Conservation (phyloP, 2,888 invertebrate species). For the Drosophila sordidula region DNA sequence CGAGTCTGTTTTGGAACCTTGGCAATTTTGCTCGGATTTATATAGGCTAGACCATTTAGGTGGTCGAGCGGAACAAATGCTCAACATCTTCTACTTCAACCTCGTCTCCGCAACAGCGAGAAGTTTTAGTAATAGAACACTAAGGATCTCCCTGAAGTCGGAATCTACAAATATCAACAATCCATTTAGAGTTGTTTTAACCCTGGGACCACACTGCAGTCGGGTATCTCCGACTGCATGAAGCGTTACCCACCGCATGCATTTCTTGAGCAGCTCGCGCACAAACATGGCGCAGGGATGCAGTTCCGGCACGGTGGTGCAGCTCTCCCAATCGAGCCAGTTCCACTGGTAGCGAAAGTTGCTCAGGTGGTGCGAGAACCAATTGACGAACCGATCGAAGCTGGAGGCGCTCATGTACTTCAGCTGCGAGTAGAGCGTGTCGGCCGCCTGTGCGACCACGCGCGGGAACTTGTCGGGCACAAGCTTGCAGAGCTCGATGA, state of each 20-base stretch:
- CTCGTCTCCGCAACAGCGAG: too few relatives aligned
- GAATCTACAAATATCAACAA: too few relatives aligned
- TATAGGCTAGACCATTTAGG: too few relatives aligned
- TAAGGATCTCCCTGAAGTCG: too few relatives aligned
- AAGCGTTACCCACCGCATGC: constrained; percentile 89
- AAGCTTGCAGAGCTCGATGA: constrained; percentile 98
- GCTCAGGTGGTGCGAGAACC: constrained; percentile 99
- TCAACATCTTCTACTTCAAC: too few relatives aligned
- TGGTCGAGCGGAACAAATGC: too few relatives aligned
- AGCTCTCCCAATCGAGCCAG: constrained; percentile 97
- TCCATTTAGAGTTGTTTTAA: neutral
- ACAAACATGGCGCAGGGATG: constrained; percentile 97
- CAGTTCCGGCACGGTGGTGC: constrained; percentile 91
- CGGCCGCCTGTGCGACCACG: constrained; percentile 97
- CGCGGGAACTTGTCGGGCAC: constrained; percentile 98
- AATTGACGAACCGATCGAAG: constrained; percentile 97
- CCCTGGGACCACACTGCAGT: neutral
- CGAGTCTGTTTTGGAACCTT: too few relatives aligned
- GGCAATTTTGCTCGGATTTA: too few relatives aligned
- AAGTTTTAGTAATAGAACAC: too few relatives aligned
- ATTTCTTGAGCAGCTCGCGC: constrained; percentile 94
- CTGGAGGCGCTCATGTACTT: constrained; percentile 98
- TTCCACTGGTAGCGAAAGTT: constrained; percentile 99
- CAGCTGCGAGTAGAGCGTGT: constrained; percentile 96
- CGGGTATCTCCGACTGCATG: neutral